Conservation (phyloP, 2,797 vertebrate genomes). For the Atherinosoma microstoma region DNA sequence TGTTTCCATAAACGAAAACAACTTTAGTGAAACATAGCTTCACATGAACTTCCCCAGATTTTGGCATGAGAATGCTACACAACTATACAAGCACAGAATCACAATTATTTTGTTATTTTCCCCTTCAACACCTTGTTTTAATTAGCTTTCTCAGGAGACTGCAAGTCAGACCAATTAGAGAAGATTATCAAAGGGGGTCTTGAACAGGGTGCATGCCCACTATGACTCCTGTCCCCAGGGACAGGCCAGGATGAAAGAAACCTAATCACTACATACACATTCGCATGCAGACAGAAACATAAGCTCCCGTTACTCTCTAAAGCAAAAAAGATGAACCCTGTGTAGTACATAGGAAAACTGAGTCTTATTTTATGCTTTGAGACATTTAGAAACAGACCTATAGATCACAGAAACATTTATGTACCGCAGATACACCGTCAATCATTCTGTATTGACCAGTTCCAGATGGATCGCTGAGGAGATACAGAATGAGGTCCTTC, state of each 20-base stretch:
- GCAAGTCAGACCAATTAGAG: constrained; percentile 81
- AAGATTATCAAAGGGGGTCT: constrained; percentile 82
- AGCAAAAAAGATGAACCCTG: constrained; percentile 37
- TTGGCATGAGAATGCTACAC: constrained; percentile 12
- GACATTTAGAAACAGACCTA: constrained; percentile 19
- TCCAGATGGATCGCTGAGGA: constrained; percentile 68
- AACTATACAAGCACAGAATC: constrained; percentile 29
- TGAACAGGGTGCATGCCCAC: constrained; percentile 75
- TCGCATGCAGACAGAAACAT: constrained; percentile 20
- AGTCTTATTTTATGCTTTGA: constrained; percentile 25
- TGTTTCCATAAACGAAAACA: constrained; percentile 59
- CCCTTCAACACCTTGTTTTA: constrained; percentile 82
- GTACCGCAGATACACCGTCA: constrained; percentile 41
- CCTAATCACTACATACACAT: constrained; percentile 36
- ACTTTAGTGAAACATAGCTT: constrained; percentile 29
- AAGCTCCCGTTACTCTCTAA: constrained; percentile 29
- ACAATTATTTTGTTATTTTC: constrained; percentile 75
- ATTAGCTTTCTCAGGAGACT: constrained; percentile 84
- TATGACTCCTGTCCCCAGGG: constrained; percentile 71
- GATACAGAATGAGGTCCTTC: constrained; percentile 64
- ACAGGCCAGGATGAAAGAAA: constrained; percentile 76
- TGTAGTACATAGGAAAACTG: constrained; percentile 1
- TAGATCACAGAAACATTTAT: constrained; percentile 30
- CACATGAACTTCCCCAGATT: constrained; percentile 24
- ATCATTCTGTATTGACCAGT: constrained; percentile 74